Conservation (phyloP, 2,113 vertebrate genomes). For the Cettia cetti region DNA sequence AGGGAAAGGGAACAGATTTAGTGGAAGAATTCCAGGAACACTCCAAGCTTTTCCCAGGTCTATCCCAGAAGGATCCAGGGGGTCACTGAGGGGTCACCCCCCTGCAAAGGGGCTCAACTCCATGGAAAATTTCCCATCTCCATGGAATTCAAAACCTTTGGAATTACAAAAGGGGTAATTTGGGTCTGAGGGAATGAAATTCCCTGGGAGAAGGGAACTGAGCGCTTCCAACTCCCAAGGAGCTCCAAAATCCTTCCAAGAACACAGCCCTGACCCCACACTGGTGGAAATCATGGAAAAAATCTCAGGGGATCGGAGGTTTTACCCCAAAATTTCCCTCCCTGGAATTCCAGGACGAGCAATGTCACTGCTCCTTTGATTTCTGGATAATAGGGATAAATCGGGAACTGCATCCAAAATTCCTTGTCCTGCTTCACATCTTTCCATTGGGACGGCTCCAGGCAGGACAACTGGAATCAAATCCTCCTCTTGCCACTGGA, state of each 20-base stretch:
- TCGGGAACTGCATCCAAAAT: neutral
- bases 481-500: neutral
- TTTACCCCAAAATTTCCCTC: neutral
- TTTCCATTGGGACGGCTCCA: accelerated
- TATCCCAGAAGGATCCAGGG: neutral
- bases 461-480: neutral
- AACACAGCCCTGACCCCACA: neutral
- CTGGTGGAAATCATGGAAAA: neutral
- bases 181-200: neutral
- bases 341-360: neutral
- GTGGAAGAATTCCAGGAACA: neutral
- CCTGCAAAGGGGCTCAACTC: neutral
- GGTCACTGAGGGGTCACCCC: neutral
- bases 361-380: neutral
- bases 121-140: neutral
- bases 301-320: accelerated
- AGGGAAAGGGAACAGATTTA: neutral
- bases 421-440: neutral
- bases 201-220: neutral
- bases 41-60: neutral
- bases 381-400: neutral
- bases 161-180: neutral
- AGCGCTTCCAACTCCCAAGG: neutral
- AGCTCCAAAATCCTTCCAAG: neutral
- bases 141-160: neutral